A percentile compares a stretch with the other conserved stretches of the same genome.
Conservation (phyloP, 30 jellyfish, hydroid and myxozoan genomes). For the Hydra vulgaris region DNA sequence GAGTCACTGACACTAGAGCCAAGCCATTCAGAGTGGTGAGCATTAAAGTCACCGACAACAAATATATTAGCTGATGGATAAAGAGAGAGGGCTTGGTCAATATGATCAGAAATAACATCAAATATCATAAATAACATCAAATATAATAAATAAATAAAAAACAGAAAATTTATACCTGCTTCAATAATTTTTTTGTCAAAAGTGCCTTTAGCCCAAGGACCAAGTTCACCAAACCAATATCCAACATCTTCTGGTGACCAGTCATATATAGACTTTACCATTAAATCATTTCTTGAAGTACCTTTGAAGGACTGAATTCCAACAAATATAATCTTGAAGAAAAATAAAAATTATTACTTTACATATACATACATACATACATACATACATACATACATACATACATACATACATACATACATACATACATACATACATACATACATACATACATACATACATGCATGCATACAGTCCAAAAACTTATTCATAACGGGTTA, state of each 20-base stretch:
- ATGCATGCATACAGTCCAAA: background rate
- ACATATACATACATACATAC: background rate
- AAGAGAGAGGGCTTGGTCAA: too few relatives aligned
- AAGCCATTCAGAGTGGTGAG: too few relatives aligned
- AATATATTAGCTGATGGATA: too few relatives aligned
- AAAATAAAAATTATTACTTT: background rate
- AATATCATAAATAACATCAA: too few relatives aligned
- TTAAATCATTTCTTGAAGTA: constrained; percentile 36
- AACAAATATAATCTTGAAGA: constrained; percentile 44
- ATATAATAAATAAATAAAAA: too few relatives aligned
- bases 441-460: constrained; percentile 11
- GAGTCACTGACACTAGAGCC: too few relatives aligned
- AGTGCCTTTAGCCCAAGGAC: constrained; percentile 78
- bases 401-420: constrained; percentile 12
- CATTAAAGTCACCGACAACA: too few relatives aligned
- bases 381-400: constrained; percentile 14
- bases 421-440: constrained; percentile 3
- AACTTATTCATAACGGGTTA: too few relatives aligned
- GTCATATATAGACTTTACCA: constrained; percentile 47
- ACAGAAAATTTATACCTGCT: too few relatives aligned
- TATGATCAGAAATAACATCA: too few relatives aligned
- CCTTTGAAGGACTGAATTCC: constrained; percentile 40
- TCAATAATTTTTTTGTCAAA: constrained; percentile 47
- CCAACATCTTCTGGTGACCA: constrained; percentile 91
- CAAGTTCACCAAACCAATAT: constrained; percentile 85